Percentiles rank a stretch among this genome's conserved stretches.
phyloP scores from a whole-genome alignment of 1,140 invertebrate genomes.

The Macrotrachela quadricornifera region DNA sequence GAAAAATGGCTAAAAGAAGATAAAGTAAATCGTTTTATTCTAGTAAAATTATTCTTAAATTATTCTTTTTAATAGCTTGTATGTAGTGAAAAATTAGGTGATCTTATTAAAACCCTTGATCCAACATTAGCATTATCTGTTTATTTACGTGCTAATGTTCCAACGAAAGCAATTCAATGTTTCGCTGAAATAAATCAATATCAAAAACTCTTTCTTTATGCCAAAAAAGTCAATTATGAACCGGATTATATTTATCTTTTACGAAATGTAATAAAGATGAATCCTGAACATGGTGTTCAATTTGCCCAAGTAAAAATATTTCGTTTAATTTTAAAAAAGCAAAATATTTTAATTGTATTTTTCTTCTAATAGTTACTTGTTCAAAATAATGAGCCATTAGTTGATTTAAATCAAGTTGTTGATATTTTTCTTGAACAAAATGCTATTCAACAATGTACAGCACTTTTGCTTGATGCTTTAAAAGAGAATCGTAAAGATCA shows the following conservation, averaged over 20 bases:
- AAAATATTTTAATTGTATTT: no score
- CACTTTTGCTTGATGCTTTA: constrained; percentile 86
- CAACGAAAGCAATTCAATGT: constrained; percentile 94
- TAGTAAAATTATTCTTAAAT: no score
- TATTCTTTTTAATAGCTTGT: no score
- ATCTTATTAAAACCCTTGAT: constrained; percentile 81
- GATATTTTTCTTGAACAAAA: constrained; percentile 99
- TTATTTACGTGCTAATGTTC: constrained; percentile 87
- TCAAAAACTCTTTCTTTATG: constrained; percentile 96
- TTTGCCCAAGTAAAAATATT: no score
- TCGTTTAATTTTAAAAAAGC: no score
- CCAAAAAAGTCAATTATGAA: constrained; percentile 94
- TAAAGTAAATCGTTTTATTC: no score
- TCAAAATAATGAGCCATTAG: constrained; percentile 83
- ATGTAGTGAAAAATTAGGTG: constrained; percentile 93
- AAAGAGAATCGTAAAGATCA: constrained; percentile 90
- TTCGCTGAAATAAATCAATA: constrained; percentile 99
- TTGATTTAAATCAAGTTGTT: constrained; percentile 93
- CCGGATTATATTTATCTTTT: constrained; percentile 91
- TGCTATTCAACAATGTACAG: constrained; percentile 94
- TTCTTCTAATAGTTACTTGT: no score
- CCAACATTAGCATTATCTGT: constrained; percentile 88
- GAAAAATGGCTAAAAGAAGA: constrained; percentile 99
- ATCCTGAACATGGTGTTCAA: constrained; percentile 61
- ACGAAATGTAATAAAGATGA: constrained; percentile 85